These are phyloP conservation scores for Hofmannophila pseudospretella DNA, from an alignment of 2,888 invertebrate genomes.

Conservation along the genomic window DNA sequence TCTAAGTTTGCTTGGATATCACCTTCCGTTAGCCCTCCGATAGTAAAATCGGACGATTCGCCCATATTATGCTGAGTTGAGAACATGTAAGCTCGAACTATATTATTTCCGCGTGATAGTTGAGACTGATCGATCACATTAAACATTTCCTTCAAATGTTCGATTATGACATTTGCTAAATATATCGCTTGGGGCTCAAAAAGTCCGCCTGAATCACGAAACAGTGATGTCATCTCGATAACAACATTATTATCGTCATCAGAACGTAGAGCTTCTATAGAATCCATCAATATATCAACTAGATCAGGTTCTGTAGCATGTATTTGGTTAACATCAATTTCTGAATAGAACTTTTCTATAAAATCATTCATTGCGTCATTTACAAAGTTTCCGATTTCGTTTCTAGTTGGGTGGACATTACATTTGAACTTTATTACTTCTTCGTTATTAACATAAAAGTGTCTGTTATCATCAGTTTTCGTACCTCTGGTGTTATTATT, in stretches of 20 bases:
- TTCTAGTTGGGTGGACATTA: conserved; percentile 25
- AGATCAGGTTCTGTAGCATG: conserved; percentile 38
- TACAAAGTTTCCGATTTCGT: conserved; percentile 31
- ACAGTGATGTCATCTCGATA: conserved; percentile 27
- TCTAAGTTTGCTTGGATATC: conserved; percentile 27
- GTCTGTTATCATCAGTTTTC: neutral
- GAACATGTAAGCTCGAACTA: neutral
- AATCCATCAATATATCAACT: conserved; percentile 29
- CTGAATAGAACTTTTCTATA: conserved; percentile 21
- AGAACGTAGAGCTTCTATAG: conserved; percentile 24
- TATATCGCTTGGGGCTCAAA: conserved; percentile 26
- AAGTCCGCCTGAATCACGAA: conserved; percentile 28
- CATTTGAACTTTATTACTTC: conserved; percentile 11
- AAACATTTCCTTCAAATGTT: conserved; percentile 21
- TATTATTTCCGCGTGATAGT: neutral
- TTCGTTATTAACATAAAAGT: neutral
- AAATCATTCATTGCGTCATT: conserved; percentile 27
- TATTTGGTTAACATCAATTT: conserved; percentile 18
- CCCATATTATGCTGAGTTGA: conserved; percentile 5
- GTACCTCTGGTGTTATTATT: neutral
- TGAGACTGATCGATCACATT: conserved; percentile 1
- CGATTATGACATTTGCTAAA: conserved; percentile 27
- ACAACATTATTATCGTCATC: conserved; percentile 24
- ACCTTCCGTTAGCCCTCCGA: conserved; percentile 8
- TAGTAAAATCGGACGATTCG: conserved; percentile 12